phyloP scores from a whole-genome alignment of 2,888 invertebrate genomes.

The Digitonthophagus gazella region DNA sequence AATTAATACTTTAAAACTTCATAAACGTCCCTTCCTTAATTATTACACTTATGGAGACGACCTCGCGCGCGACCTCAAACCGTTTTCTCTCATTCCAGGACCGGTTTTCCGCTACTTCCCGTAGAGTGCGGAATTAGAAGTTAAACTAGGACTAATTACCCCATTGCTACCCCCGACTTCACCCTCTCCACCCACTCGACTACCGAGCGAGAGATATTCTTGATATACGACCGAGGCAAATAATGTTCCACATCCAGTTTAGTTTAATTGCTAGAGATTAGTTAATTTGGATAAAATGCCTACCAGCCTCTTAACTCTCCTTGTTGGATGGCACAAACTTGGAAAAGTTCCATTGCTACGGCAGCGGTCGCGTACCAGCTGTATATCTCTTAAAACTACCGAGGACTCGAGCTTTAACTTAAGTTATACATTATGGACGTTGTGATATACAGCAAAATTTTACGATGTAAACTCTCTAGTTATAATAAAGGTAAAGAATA shows the following conservation, averaged over 20 bases:
- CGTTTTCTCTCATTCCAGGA: not conserved
- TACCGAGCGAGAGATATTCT: constrained; percentile 22
- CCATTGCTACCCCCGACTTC: not conserved
- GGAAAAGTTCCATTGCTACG: not conserved
- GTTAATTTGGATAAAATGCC: constrained; percentile 23
- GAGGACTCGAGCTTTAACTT: not conserved
- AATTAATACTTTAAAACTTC: not conserved
- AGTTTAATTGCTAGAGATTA: constrained; percentile 33
- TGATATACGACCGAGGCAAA: constrained; percentile 28
- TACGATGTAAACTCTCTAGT: not conserved
- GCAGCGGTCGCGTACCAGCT: not conserved
- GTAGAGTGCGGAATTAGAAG: constrained; percentile 26
- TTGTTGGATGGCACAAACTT: not conserved
- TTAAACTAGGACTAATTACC: constrained; percentile 18
- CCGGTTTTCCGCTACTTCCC: not conserved
- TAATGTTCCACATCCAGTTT: constrained; percentile 30
- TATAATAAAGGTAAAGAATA: not conserved
- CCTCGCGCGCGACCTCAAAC: not conserved
- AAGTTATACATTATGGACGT: not conserved
- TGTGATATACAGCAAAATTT: too few relatives aligned
- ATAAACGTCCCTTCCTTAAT: not conserved
- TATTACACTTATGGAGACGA: not conserved
- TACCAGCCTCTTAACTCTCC: constrained; percentile 3
- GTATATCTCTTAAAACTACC: not conserved
- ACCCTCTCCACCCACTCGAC: not conserved